phyloP scores from a whole-genome alignment of 2,113 vertebrate species.

The Riparia riparia region DNA sequence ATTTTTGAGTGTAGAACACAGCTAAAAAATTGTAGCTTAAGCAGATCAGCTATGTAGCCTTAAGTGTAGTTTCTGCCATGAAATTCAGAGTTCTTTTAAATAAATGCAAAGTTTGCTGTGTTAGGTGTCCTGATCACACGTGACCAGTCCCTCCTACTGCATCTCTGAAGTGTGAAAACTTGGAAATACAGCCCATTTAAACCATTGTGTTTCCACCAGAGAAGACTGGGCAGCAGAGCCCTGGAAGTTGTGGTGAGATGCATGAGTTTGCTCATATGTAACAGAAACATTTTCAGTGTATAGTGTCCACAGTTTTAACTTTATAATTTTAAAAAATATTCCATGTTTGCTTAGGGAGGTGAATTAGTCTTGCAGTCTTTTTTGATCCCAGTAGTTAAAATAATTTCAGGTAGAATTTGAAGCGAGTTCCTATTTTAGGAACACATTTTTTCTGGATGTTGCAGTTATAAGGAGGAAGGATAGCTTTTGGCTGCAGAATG shows the following conservation, averaged over 20 bases:
- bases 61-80: background rate
- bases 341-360: background rate
- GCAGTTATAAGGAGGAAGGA: background rate
- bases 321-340: background rate
- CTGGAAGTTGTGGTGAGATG: background rate
- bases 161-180: background rate
- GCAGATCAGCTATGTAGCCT: background rate
- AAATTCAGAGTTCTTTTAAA: background rate
- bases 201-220: background rate
- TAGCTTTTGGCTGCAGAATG: background rate
- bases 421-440: background rate
- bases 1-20: slow-evolving; percentile 4
- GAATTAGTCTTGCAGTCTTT: background rate
- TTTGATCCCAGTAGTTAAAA: background rate
- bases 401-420: background rate
- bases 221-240: background rate
- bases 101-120: background rate
- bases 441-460: background rate
- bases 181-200: background rate
- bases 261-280: background rate
- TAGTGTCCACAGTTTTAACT: background rate
- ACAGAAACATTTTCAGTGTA: background rate
- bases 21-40: slow-evolving; percentile 31
- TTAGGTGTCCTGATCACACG: background rate
- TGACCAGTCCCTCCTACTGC: background rate